Base-by-base conservation (phyloP, 2,797 vertebrate species). In the Odontamblyopus lacepedii region DNA sequence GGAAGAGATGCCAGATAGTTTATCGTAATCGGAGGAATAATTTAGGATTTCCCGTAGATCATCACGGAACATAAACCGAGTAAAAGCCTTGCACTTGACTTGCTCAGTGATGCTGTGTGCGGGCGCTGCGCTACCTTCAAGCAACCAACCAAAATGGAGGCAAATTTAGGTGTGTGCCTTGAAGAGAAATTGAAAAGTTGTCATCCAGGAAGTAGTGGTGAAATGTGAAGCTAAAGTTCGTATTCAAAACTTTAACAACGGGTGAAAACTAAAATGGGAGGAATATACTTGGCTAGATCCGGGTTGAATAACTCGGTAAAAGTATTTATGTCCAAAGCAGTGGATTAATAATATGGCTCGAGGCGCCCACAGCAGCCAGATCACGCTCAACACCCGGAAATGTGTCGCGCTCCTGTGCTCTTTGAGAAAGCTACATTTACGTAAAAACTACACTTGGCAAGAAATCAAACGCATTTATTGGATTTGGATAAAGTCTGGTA, bases 121-220 rank as follows among this genome's bases (percentile, higher is more conserved):
- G 67, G 72, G 56, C 48, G 63, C 38, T 73, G 73, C 62, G 0
- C 12, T 56, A n/a, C 30, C 3, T 62, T 68, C 9, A 57, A 68
- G 15, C 27, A 63, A 23, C 44, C 27, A 63, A 23, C 44, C 71
- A 80, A 85, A 70, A 83, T 73, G 75, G 80, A 60, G 85, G 65
- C 68, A 67, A 61, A 18, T 51, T 70, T 32, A 74, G 79, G 75
- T 76, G 76, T 67, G 80, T 76, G 57, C 60, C 19, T 72, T 68
- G 6, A 23, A 19, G 56, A 63, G 67, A 79, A 83, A 82, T 38
- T 26, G 67, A 56, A 57, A 26, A 23, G 61, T 57, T n/a, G 68
- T 71, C 69, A 76, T 87, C 73, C 90, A 93, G 92, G 92, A 93
- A 93, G 91, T 91, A 56, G 11, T 12, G 57, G 51, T 0, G 77